Base-by-base conservation (phyloP, 2,113 vertebrate genomes). In the Antigone vipio region DNA sequence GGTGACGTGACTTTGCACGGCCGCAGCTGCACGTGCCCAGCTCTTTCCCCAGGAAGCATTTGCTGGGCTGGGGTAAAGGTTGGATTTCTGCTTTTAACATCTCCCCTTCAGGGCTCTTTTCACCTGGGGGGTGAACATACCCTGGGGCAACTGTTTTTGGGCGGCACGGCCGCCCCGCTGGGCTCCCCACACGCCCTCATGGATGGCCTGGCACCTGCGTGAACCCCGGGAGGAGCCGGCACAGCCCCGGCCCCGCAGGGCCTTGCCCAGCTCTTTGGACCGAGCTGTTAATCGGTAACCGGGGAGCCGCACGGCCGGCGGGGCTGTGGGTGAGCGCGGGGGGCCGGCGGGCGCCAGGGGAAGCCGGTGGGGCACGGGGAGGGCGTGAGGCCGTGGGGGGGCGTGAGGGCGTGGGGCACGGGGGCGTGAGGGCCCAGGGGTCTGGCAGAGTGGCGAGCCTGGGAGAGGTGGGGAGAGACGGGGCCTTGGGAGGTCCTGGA, bases 181-280 rank as follows among this genome's bases (percentile, higher is more conserved):
- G 21, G 19, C 15, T 53, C 10, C 19, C 6, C 11, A 1, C 13
- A 3, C 3, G 3, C 60, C 32, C 42, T 26, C 1, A 0, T 5
- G 35, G 32, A 45, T 3, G 10, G 66, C 14, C 32, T 23, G 1
- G 4, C 19, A 2, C 38, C 38, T 38, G 38, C 38, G 38, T 38
- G 38, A 38, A 38, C 38, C 38, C 38, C 38, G 38, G 38, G 38
- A 38, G 38, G 38, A 38, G 38, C 38, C 38, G 38, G 38, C 38
- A 9, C 38, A 38, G 38, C 38, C 38, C 38, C 38, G 38, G 38
- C 38, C 38, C 38, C 38, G 38, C 38, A 38, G 45, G 2, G 16
- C 90, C 73, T 45, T 59, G 15, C 85, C 78, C 93, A 93, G 96
- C 21, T 96, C 97, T 97, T 97, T 97, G 97, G 95, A 97, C 95